phyloP scores from a whole-genome alignment of 2,888 invertebrate species.

The Agrotis exclamationis region DNA sequence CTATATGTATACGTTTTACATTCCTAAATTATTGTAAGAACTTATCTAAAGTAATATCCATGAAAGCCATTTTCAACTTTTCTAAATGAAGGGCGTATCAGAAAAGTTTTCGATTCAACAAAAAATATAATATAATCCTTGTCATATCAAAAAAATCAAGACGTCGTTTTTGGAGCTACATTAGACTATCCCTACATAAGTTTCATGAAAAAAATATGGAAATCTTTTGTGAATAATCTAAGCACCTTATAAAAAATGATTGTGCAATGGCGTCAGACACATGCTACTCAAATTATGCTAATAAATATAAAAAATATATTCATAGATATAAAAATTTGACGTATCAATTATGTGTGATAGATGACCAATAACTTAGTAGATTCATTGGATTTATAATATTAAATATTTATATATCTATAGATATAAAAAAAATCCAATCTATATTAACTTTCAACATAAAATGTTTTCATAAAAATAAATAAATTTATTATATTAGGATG shows the following conservation, averaged over 20 bases:
- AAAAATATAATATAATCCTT: slow-evolving; percentile 30
- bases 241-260: neutral
- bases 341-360: slow-evolving; percentile 88
- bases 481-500: slow-evolving; percentile 54
- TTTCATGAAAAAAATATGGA: slow-evolving; percentile 5
- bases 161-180: slow-evolving; percentile 13
- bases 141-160: slow-evolving; percentile 38
- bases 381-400: slow-evolving; percentile 70
- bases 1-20: slow-evolving; percentile 79
- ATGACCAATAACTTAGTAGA: slow-evolving; percentile 84
- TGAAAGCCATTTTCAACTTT: slow-evolving; percentile 39
- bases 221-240: slow-evolving; percentile 23
- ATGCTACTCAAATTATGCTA: slow-evolving; percentile 32
- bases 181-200: slow-evolving; percentile 2
- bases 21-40: slow-evolving; percentile 64
- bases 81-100: slow-evolving; percentile 38
- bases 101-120: neutral
- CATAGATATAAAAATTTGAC: slow-evolving; percentile 65
- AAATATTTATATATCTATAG: slow-evolving; percentile 68
- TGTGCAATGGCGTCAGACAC: slow-evolving; percentile 27
- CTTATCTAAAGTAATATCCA: slow-evolving; percentile 48
- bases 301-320: slow-evolving; percentile 27
- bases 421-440: slow-evolving; percentile 54
- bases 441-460: slow-evolving; percentile 60
- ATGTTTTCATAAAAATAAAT: slow-evolving; percentile 56